Percentiles rank a stretch among this genome's conserved stretches.
Evolutionary conservation across 2,888 invertebrate genomes (phyloP).

Genomic region (Drosophila silvestris): DNA sequence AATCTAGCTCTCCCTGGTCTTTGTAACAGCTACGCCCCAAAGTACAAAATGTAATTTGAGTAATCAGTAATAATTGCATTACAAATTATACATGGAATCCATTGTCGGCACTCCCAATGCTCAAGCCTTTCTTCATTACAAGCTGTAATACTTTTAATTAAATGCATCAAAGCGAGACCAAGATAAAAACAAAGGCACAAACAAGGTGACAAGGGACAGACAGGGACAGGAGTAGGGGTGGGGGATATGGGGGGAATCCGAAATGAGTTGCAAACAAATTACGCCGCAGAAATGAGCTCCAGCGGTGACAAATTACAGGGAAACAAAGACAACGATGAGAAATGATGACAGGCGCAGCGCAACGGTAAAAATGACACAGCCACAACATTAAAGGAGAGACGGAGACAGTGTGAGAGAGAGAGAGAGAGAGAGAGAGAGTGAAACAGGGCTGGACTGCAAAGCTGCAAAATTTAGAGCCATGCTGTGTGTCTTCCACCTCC

Average conservation of each 20-base stretch:
- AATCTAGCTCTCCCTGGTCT: not conserved
- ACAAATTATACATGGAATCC: conserved; percentile 14
- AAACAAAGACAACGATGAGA: conserved; percentile 71
- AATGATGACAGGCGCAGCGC: conserved; percentile 72
- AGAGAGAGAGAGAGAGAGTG: conserved; percentile 16
- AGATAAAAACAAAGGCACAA: conserved; percentile 45
- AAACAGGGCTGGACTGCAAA: conserved; percentile 61
- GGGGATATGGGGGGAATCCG: conserved; percentile 36
- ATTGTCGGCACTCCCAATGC: conserved; percentile 44
- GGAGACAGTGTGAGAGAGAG: conserved; percentile 4
- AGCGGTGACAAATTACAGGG: conserved; percentile 82
- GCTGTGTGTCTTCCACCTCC: conserved; percentile 53
- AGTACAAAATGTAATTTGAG: not conserved
- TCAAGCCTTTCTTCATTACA: conserved; percentile 34
- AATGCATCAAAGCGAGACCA: conserved; percentile 58
- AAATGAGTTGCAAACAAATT: conserved; percentile 79
- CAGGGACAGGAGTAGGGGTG: not conserved
- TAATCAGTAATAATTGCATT: conserved; percentile 26
- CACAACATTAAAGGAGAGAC: conserved; percentile 30
- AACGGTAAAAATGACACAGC: conserved; percentile 61
- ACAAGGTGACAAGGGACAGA: conserved; percentile 31
- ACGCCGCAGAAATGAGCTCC: conserved; percentile 78
- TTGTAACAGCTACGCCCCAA: not conserved
- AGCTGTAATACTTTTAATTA: conserved; percentile 69
- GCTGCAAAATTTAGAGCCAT: conserved; percentile 45